phyloP scores from a whole-genome alignment of 2,888 invertebrate genomes.

The Camponotus fellah region DNA sequence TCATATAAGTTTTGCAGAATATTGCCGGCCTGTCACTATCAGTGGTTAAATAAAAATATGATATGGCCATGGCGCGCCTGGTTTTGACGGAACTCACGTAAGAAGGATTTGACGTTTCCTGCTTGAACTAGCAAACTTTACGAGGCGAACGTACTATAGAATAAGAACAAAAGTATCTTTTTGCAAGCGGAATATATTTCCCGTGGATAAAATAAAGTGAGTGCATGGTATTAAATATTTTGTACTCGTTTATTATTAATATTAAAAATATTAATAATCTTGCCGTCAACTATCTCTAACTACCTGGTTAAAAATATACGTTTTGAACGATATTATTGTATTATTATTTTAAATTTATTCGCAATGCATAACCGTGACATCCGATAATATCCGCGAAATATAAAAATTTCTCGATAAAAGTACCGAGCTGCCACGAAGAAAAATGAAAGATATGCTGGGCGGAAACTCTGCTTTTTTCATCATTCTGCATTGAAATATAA shows the following conservation, averaged over 20 bases:
- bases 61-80: constrained; percentile 48
- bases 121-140: constrained; percentile 47
- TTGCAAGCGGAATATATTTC: constrained; percentile 8
- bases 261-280: neutral
- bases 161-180: constrained; percentile 33
- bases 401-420: constrained; percentile 23
- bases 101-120: constrained; percentile 50
- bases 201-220: neutral
- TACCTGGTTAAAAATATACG: neutral
- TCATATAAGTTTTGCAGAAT: constrained; percentile 15
- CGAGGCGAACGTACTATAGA: constrained; percentile 19
- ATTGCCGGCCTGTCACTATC: constrained; percentile 56
- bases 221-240: neutral
- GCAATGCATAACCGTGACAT: neutral
- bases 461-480: neutral
- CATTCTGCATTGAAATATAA: constrained; percentile 52
- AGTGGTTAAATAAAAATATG: constrained; percentile 49
- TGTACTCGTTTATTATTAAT: neutral
- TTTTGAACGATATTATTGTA: neutral
- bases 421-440: neutral
- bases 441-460: constrained; percentile 25
- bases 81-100: constrained; percentile 61
- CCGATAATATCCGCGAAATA: neutral
- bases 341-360: neutral
- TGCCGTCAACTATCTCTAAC: neutral